Evolutionary conservation across 2,888 invertebrate genomes (phyloP).

Genomic region (Drosophila recens): DNA sequence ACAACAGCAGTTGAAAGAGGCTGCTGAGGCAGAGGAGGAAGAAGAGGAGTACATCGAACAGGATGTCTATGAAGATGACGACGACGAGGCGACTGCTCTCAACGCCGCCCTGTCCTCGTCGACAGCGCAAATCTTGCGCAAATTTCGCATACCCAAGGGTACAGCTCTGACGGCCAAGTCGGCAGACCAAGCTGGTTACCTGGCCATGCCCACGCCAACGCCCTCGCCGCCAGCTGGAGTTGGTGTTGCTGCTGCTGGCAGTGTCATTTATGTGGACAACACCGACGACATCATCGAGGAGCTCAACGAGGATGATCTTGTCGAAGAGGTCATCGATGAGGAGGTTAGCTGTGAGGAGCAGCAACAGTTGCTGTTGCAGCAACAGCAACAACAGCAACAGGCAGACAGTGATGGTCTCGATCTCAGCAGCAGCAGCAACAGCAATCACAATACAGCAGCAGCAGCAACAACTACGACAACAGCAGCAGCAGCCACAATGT

Average conservation of each 20-base stretch:
- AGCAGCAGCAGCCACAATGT: conserved; percentile 42
- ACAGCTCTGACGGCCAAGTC: conserved; percentile 80
- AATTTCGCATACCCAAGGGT: conserved; percentile 84
- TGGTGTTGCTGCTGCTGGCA: conserved; percentile 22
- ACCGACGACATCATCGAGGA: conserved; percentile 71
- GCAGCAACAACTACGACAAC: conserved; percentile 32
- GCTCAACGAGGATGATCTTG: conserved; percentile 74
- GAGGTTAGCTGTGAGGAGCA: conserved; percentile 56
- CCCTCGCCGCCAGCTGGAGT: conserved; percentile 62
- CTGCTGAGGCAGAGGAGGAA: conserved; percentile 39
- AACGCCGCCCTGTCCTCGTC: conserved; percentile 60
- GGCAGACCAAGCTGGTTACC: conserved; percentile 44
- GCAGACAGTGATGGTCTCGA: conserved; percentile 46
- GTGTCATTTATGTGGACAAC: conserved; percentile 49
- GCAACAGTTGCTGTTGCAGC: conserved; percentile 31
- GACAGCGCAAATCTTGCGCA: conserved; percentile 83
- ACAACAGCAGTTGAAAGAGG: conserved; percentile 38
- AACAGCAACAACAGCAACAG: conserved; percentile 34
- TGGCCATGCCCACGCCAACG: conserved; percentile 73
- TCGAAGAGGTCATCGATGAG: conserved; percentile 79
- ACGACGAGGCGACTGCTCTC: conserved; percentile 30
- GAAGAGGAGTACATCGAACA: conserved; percentile 54
- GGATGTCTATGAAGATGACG: conserved; percentile 70
- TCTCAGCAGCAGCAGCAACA: conserved; percentile 46
- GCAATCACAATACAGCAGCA: conserved; percentile 23